Evolutionary conservation across 2,888 invertebrate species (phyloP), one percentile per base, ranked within the genome.

Genomic region (Nemoura dubitans): DNA sequence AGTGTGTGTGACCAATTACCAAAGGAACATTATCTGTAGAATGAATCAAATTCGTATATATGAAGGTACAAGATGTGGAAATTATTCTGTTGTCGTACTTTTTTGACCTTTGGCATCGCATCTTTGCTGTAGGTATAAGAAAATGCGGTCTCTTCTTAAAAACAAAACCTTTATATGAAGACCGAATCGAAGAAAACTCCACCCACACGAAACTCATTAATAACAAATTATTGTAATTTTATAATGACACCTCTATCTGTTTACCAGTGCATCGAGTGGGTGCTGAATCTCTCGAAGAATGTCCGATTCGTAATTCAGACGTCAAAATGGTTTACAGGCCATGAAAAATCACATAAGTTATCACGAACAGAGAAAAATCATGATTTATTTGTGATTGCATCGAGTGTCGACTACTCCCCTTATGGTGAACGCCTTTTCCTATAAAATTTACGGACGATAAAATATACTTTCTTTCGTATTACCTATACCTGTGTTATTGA

Each of bases 341-440:
- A n/a, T 81, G 29, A 27, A 59, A 7, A 59, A 59, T 59, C 59
- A 7, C 10, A 83, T 83, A 36, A 83, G 10, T 26, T 83, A 42
- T 36, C 83, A 83, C 29, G 29, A 43, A 36, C 26, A 43, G 10
- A 83, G 43, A 43, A 43, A 36, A 83, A 42, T 43, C 5, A 42
- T 43, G 83, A 83, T 83, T 83, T 83, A 83, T 83, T 83, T 83
- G 43, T 42, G 25, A 43, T 83, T n/a, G 0, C 30, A 29, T n/a
- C n/a, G n/a, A n/a, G n/a, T n/a, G 27, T 29, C 30, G 81, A 29
- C 81, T 81, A 81, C 81, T 30, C 81, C 81, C 59, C 81, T 81
- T 30, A n/a, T 6, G 29, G n/a, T 81, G 6, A 2, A 81, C 81
- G 81, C 81, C 81, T 29, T 21, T 30, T 81, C 10, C 28, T n/a